Conservation (phyloP, 2,113 vertebrate genomes). For the Siphamia tubifer region DNA sequence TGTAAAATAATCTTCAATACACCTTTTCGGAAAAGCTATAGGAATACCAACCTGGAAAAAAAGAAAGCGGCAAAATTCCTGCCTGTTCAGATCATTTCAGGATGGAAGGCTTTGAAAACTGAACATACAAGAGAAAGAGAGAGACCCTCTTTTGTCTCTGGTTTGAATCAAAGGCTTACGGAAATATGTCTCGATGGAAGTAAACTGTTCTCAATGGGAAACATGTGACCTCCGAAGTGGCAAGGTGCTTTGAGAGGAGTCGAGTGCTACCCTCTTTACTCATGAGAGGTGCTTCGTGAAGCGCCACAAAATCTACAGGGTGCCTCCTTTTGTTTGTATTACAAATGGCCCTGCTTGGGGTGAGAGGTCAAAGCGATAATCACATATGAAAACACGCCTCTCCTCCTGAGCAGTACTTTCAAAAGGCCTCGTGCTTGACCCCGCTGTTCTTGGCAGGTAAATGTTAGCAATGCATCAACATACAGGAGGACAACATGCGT, state of each 20-base stretch:
- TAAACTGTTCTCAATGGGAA: constrained; percentile 79
- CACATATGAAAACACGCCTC: constrained; percentile 68
- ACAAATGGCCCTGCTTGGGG: constrained; percentile 62
- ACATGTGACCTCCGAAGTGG: constrained; percentile 73
- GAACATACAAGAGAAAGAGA: constrained; percentile 21
- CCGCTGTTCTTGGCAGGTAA: constrained; percentile 56
- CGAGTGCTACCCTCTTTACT: constrained; percentile 32
- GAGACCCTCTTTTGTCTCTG: constrained; percentile 67
- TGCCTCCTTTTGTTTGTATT: constrained; percentile 70
- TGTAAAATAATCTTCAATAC: constrained; percentile 71
- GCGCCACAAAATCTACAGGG: constrained; percentile 42
- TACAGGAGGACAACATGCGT: constrained; percentile 3
- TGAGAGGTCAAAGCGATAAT: constrained; percentile 77
- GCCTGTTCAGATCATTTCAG: constrained; percentile 62
- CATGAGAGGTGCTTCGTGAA: constrained; percentile 32
- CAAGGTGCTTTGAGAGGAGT: constrained; percentile 47
- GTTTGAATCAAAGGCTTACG: constrained; percentile 79
- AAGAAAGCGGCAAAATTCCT: constrained; percentile 30
- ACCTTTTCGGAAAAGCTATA: constrained; percentile 53
- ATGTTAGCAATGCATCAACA: constrained; percentile 60
- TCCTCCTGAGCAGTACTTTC: constrained; percentile 39
- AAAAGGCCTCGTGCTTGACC: constrained; percentile 50
- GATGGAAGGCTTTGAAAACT: constrained; percentile 35
- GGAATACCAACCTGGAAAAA: constrained; percentile 5
- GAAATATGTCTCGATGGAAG: constrained; percentile 78